Evolutionary conservation across 1,140 invertebrate species (phyloP), one percentile per base, ranked within the genome.

Genomic region (Drosophila ohnishii): DNA sequence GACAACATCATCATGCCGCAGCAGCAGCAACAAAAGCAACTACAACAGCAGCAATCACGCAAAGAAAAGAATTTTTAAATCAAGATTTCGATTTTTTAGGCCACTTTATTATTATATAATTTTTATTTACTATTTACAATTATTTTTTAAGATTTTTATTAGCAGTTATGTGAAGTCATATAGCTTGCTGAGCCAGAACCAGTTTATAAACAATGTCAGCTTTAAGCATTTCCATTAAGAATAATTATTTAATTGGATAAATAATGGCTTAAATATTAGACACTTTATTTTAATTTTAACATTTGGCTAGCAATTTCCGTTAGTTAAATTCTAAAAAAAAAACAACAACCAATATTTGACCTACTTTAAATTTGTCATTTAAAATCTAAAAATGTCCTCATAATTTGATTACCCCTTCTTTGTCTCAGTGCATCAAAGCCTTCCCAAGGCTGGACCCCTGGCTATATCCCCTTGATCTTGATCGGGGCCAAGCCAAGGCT

Each of bases 1-100:
- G 60, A 85, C 81, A 84, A 84, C 80, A 84, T 83, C 80, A 84
- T 86, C 82, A 87, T 82, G 82, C 74, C 56, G 80, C 64, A 70
- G 73, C 66, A 70, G 73, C 66, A 66, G 69, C 76, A 58, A n/a
- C 56, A 60, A 45, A 37, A 42, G 5, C 37, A 51, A 28, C 22
- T 13, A n/a, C 22, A 22, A 6, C 57, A 45, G 44, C 44, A 53
- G 35, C 47, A 28, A 30, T 32, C 60, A 53, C 65, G 64, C 37
- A 35, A 35, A 13, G 22, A 69, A 69, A 44, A 37, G n/a, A 0
- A 34, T 22, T 37, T 47, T 16, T 14, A 39, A 11, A 0, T 7
- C 14, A 10, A 14, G 9, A 22, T 22, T 28, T 13, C 8, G 16
- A 11, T 13, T 10, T 5, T 7, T 16, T 4, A 2, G 7, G 13